Base-by-base conservation (phyloP, 2,113 vertebrate species). In the Gymnorhina tibicen region DNA sequence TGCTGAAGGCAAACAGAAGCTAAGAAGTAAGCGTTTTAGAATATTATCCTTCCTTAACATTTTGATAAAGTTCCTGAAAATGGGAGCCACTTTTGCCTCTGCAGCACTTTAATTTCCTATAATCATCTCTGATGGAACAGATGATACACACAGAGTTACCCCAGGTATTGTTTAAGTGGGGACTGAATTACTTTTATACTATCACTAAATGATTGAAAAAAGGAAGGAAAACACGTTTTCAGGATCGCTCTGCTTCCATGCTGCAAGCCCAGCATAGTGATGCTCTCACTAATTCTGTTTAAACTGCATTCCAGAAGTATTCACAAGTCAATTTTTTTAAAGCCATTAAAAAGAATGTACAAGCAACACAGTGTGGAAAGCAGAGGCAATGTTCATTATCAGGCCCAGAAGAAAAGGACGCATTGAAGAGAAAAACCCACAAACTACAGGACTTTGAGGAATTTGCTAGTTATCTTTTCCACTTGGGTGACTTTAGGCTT, bases 181-280 rank as follows among this genome's bases (percentile, higher is more conserved):
- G 95, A 95, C 55, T 95, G 95, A 98, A 98, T 98, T 97, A 97
- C 94, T 97, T 96, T 96, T 97, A 96, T 97, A 95, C 63, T 83
- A 85, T 90, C 75, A 91, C 78, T 93, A 94, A 97, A 97, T 90
- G 92, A 95, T 91, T 88, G 90, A 91, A 94, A 94, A 95, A 92
- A 87, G 56, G 73, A 96, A 96, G 73, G 4, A 85, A 90, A 96
- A 91, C 82, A 76, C 3, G 52, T 96, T 98, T 95, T 84, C 72
- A 76, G 73, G 53, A 86, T 89, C 49, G 77, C 94, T 97, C 89
- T 94, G 62, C 82, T 96, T 97, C 89, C 42, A 67, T 68, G 88
- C 81, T 96, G 87, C 89, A 86, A 97, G 73, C 78, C 91, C 82
- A 89, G 85, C 93, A 95, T 85, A 89, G 92, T 41, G 95, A 97